A percentile compares a stretch with the other conserved stretches of the same genome.
phyloP scores from a whole-genome alignment of 30 jellyfish, hydroid and myxozoan genomes.

The Aurelia coerulea region DNA sequence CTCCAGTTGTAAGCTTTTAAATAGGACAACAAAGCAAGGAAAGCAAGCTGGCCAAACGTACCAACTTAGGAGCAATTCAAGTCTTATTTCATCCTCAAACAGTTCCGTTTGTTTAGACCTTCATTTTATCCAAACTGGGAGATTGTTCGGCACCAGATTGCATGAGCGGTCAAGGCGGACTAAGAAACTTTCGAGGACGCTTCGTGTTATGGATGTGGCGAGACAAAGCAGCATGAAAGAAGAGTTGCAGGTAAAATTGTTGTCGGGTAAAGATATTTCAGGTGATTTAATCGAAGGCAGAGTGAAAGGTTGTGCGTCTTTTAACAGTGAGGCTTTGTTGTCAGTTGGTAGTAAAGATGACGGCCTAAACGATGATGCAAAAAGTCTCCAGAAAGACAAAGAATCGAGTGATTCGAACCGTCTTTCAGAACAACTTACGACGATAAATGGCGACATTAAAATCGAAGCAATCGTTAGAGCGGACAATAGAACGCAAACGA shows the following conservation, averaged over 20 bases:
- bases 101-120: conserved; percentile 28
- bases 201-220: conserved; percentile 72
- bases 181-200: conserved; percentile 29
- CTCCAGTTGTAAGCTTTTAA: conserved; percentile 56
- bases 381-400: neutral
- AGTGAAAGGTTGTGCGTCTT: conserved; percentile 9
- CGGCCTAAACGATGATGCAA: neutral
- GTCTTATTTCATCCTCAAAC: conserved; percentile 12
- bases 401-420: neutral
- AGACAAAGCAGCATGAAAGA: conserved; percentile 73
- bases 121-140: conserved; percentile 48
- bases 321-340: conserved; percentile 8
- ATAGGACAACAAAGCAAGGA: conserved; percentile 37
- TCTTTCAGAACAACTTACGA: conserved; percentile 3
- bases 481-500: conserved; percentile 38
- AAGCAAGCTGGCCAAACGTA: conserved; percentile 65
- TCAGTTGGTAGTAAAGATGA: neutral
- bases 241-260: conserved; percentile 63
- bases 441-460: conserved; percentile 38
- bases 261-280: conserved; percentile 56
- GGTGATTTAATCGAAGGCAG: conserved; percentile 15
- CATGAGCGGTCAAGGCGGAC: conserved; percentile 54
- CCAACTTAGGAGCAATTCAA: conserved; percentile 22
- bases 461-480: conserved; percentile 58
- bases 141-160: conserved; percentile 45